Evolutionary conservation across 2,888 invertebrate genomes (phyloP).

Genomic region (Ligdia adustata): DNA sequence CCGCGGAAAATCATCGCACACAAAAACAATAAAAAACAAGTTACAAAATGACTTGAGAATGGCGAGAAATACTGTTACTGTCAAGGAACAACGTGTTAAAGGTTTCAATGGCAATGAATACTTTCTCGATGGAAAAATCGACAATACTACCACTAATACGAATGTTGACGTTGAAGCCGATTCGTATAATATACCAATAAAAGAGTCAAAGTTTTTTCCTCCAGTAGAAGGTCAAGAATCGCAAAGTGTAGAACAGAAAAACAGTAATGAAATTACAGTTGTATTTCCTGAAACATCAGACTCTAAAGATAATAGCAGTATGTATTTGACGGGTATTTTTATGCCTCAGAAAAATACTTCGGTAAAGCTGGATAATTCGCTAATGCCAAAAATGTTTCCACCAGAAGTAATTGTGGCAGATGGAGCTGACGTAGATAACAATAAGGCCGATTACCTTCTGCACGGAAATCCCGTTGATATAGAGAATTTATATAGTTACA

Average conservation of each 20-base stretch:
- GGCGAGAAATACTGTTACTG: conserved; percentile 47
- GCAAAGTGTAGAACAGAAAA: conserved; percentile 44
- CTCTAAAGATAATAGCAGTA: conserved; percentile 36
- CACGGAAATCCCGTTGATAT: conserved; percentile 45
- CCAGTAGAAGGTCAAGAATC: conserved; percentile 45
- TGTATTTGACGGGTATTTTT: conserved; percentile 46
- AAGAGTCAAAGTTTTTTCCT: conserved; percentile 56
- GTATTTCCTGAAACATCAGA: conserved; percentile 42
- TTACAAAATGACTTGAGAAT: conserved; percentile 50
- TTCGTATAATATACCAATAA: no score
- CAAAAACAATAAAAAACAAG: conserved; percentile 43
- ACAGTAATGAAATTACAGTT: conserved; percentile 43
- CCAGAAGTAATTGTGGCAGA: conserved; percentile 26
- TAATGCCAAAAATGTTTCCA: conserved; percentile 19
- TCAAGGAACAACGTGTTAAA: conserved; percentile 17
- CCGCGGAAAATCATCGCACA: conserved; percentile 46
- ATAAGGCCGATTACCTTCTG: conserved; percentile 58
- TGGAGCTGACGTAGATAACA: conserved; percentile 38
- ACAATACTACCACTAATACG: background rate
- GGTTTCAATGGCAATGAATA: conserved; percentile 5
- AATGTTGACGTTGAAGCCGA: conserved; percentile 42
- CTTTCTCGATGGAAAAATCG: conserved; percentile 2
- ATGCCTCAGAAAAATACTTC: conserved; percentile 26
- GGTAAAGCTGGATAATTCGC: conserved; percentile 1
- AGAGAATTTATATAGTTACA: conserved; percentile 45